Evolutionary conservation across 2,113 vertebrate genomes (phyloP), one percentile per base, ranked within the genome.

Genomic region (Phocoena sinus): DNA sequence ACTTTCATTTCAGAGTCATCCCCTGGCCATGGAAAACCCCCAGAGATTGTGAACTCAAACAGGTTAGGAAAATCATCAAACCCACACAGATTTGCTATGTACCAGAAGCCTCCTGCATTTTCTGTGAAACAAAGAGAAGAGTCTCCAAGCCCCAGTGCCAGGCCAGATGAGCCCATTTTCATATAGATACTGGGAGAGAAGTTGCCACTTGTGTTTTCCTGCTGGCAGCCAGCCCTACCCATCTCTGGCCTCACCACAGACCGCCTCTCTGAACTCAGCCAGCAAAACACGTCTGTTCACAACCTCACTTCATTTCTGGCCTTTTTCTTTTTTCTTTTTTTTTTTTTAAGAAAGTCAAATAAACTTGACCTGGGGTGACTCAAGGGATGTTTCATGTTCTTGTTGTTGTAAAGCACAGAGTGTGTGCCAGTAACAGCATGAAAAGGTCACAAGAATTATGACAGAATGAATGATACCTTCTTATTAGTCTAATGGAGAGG

Each of bases 281-380:
- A 98, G 97, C 97, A 98, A 98, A 98, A 98, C 97, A 98, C 33
- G 60, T 94, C 94, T 97, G 89, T 98, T 98, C 97, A 97, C 92
- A 98, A 96, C 93, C 97, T 68, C 17, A 15, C 38, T 91, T 81
- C 76, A 74, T 62, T 68, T 89, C 92, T 95, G 79, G 79, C 31
- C 77, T 95, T 44, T 23, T 15, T 89, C 41, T 8, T 95, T 14
- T 91, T 36, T 8, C 94, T 94, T 56, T n/a, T 6, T 44, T 44
- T 62, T 97, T 65, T 85, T 38, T 50, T 94, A 93, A 96, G 86
- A 87, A 97, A 98, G 87, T 97, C 97, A 98, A 98, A 98, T 96
- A 98, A 98, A 98, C 97, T 96, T 97, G 98, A 98, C 97, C 98
- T 98, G 86, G 81, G 74, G 94, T 97, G 98, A 97, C 98, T 98